Base-by-base conservation (phyloP, 2,113 vertebrate species). In the Rhabdornis inornatus region DNA sequence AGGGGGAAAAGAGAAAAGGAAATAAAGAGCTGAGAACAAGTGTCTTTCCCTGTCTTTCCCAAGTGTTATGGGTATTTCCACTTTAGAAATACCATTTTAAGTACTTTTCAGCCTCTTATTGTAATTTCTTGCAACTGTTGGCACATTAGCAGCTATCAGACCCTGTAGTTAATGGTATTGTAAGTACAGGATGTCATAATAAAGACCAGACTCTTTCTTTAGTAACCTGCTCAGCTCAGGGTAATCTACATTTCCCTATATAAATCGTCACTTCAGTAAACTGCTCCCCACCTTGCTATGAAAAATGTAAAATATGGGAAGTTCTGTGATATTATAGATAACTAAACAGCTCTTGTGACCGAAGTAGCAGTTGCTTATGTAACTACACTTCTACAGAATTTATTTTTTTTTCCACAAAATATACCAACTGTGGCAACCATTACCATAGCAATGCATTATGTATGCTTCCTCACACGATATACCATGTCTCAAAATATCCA, bases 401-500 rank as follows among this genome's bases (percentile, higher is more conserved):
- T 40, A 45, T 44, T 63, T 87, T 74, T 91, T 95, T 83, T 92
- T 28, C 94, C 87, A 95, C 92, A 95, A 87, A 97, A 96, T 86
- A 95, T 87, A 92, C 80, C 78, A 93, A 89, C 84, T 92, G 90
- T 96, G 92, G 90, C 85, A 96, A 94, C 75, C 24, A 95, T 98
- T 94, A 57, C 97, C 97, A 97, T 96, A 95, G 96, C 82, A 95
- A 97, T 97, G 63, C 69, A 44, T 88, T 82, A 92, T 70, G 45
- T 69, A 71, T 86, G 56, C 64, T 81, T 87, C 44, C 64, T 74
- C 60, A 78, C 50, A 84, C 30, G 64, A 37, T 82, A 90, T 33
- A 47, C 31, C 52, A 24, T 14, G 28, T 23, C 92, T 86, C 55
- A 89, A 95, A 95, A 95, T 94, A 95, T 74, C 83, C 57, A 71